phyloP scores from a whole-genome alignment of 2,113 vertebrate genomes.

The Caretta caretta region DNA sequence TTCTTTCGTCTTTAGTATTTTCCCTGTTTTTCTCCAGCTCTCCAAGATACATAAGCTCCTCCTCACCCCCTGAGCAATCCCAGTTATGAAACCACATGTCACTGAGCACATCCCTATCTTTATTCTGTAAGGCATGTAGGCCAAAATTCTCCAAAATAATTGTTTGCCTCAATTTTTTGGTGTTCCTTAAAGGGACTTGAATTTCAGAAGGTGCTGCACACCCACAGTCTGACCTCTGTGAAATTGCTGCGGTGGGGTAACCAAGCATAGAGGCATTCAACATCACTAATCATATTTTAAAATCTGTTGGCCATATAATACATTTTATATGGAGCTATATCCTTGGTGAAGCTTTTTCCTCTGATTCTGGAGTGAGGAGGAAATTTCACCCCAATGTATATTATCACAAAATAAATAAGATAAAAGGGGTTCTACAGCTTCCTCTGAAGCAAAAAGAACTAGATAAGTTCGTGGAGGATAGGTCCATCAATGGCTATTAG shows the following conservation, averaged over 20 bases:
- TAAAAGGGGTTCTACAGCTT: background rate
- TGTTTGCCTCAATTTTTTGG: background rate
- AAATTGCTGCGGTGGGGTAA: background rate
- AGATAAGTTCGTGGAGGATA: no score
- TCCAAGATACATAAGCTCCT: slow-evolving; percentile 17
- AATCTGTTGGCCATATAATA: background rate
- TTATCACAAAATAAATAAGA: background rate
- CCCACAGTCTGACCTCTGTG: background rate
- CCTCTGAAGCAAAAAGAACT: background rate
- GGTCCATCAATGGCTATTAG: no score
- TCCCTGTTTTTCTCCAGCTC: background rate
- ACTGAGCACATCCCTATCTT: background rate
- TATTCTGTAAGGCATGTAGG: background rate
- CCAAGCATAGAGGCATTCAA: background rate
- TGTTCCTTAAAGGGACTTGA: background rate
- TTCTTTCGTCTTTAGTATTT: background rate
- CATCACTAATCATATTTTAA: background rate
- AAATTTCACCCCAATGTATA: background rate
- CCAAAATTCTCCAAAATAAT: background rate
- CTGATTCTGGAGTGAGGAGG: background rate
- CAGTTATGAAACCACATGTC: slow-evolving; percentile 1
- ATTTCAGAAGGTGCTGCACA: background rate
- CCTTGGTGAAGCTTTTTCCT: background rate
- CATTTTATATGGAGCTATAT: background rate
- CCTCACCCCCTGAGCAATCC: slow-evolving; percentile 7